A percentile compares a stretch with the other conserved stretches of the same genome.
Conservation (phyloP, 2,113 vertebrate species). For the Scophthalmus maximus region DNA sequence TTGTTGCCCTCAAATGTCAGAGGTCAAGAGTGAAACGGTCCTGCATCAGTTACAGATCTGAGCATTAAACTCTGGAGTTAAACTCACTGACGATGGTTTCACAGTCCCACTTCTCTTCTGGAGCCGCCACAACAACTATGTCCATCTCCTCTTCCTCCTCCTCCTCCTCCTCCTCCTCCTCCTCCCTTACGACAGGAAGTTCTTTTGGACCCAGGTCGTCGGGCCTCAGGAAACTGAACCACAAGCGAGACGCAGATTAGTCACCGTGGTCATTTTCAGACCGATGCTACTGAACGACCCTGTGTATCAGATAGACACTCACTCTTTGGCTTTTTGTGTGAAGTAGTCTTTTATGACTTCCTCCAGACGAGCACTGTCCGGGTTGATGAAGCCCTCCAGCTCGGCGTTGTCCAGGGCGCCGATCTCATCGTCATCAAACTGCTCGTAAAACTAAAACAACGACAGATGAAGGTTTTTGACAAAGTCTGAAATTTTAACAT, state of each 20-base stretch:
- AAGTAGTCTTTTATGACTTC: constrained; percentile 93
- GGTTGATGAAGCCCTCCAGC: constrained; percentile 91
- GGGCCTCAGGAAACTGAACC: constrained; percentile 78
- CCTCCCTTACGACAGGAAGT: constrained; percentile 78
- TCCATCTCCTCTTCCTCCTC: constrained; percentile 85
- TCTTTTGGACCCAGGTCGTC: constrained; percentile 86
- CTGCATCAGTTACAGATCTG: no score
- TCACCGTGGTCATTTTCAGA: background rate
- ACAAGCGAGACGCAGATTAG: background rate
- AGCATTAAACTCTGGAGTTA: no score
- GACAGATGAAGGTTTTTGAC: background rate
- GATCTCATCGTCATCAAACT: constrained; percentile 97
- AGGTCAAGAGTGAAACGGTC: no score
- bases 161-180: constrained; percentile 80
- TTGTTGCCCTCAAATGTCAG: no score
- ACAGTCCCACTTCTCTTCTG: constrained; percentile 95
- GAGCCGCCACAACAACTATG: constrained; percentile 82
- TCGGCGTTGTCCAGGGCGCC: constrained; percentile 95
- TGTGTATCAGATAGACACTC: constrained; percentile 50
- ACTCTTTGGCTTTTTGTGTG: constrained; percentile 91
- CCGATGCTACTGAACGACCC: background rate
- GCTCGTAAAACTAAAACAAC: constrained; percentile 90
- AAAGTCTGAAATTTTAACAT: background rate
- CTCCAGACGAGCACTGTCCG: constrained; percentile 87
- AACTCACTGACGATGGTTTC: constrained; percentile 97